A percentile compares a stretch with the other conserved stretches of the same genome.
Conservation (phyloP, 1,140 invertebrate genomes). For the Diabrotica virgifera region DNA sequence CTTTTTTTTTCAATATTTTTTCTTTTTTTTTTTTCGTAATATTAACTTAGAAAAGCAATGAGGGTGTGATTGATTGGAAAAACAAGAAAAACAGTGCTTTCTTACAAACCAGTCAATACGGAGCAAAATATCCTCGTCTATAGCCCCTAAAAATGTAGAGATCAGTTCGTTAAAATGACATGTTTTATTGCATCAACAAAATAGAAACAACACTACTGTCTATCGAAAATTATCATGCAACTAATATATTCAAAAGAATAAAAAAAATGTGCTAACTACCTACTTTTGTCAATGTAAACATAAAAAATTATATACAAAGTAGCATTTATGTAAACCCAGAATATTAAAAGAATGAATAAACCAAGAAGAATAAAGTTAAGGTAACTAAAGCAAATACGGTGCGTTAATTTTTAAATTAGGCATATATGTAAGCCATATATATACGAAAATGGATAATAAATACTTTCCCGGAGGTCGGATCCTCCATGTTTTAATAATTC, state of each 20-base stretch:
- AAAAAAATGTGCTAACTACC: too few species aligned
- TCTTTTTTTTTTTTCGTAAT: conserved; percentile 20
- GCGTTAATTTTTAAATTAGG: too few species aligned
- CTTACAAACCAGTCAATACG: conserved; percentile 42
- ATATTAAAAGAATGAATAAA: too few species aligned
- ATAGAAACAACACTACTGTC: conserved; percentile 35
- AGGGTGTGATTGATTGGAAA: conserved; percentile 16
- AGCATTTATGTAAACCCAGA: too few species aligned
- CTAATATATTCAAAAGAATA: too few species aligned
- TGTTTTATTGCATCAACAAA: conserved; percentile 23
- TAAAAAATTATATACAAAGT: not conserved
- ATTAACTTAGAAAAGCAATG: conserved; percentile 23
- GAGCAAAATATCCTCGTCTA: conserved; percentile 46
- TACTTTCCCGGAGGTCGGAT: too few species aligned
- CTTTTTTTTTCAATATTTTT: conserved; percentile 21
- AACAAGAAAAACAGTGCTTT: conserved; percentile 31
- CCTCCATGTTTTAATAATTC: too few species aligned
- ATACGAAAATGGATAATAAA: too few species aligned
- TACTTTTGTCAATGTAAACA: not conserved
- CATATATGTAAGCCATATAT: too few species aligned
- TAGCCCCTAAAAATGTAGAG: conserved; percentile 46
- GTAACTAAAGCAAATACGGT: too few species aligned
- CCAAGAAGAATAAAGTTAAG: too few species aligned
- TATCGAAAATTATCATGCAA: too few species aligned
- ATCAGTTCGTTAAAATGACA: conserved; percentile 38